Percentiles rank a stretch among this genome's conserved stretches.
Evolutionary conservation across 2,888 invertebrate species (phyloP).

Genomic region (Epiblema foenella): DNA sequence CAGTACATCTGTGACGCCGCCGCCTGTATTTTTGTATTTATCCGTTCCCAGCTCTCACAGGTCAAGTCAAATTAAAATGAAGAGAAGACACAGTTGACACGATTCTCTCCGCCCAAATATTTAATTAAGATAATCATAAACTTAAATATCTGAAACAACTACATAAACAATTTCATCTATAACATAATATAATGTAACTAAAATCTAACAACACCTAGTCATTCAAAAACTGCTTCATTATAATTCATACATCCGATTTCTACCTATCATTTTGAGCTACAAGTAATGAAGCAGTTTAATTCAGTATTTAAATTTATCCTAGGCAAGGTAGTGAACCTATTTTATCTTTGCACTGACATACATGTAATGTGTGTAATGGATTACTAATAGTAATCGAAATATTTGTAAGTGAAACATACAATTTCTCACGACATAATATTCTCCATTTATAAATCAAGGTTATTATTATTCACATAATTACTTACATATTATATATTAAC

Average conservation of each 20-base stretch:
- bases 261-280: slow-evolving; percentile 33
- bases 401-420: slow-evolving; percentile 23
- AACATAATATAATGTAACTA: slow-evolving; percentile 70
- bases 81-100: slow-evolving; percentile 4
- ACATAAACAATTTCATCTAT: slow-evolving; percentile 77
- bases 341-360: slow-evolving; percentile 39
- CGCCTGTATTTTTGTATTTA: neutral
- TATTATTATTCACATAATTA: slow-evolving; percentile 23
- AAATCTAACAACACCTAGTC: slow-evolving; percentile 53
- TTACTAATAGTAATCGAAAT: slow-evolving; percentile 29
- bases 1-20: neutral
- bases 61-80: slow-evolving; percentile 1
- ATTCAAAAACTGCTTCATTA: slow-evolving; percentile 42
- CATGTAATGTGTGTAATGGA: slow-evolving; percentile 20
- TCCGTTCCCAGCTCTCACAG: neutral
- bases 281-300: slow-evolving; percentile 31
- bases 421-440: slow-evolving; percentile 22
- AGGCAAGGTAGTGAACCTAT: slow-evolving; percentile 34
- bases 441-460: slow-evolving; percentile 23
- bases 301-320: slow-evolving; percentile 24
- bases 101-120: slow-evolving; percentile 10
- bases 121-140: slow-evolving; percentile 58
- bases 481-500: slow-evolving; percentile 7
- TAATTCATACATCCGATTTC: slow-evolving; percentile 10
- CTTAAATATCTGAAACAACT: slow-evolving; percentile 76